These are phyloP conservation scores for Cygnus buccinator DNA, from an alignment of 2,113 vertebrate genomes.

Conservation along the genomic window DNA sequence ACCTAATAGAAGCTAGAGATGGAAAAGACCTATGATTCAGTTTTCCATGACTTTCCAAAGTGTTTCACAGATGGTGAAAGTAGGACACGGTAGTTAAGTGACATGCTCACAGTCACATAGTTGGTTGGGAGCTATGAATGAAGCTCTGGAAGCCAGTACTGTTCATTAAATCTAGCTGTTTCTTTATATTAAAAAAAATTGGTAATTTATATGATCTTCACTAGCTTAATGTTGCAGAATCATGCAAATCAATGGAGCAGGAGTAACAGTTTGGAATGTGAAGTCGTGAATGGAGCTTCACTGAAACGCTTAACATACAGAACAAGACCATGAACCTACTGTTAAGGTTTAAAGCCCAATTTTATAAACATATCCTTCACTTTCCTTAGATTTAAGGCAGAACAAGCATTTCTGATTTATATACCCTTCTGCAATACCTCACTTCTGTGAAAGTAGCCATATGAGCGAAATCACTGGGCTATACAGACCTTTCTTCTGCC, in stretches of 20 bases:
- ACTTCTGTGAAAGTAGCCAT: neutral
- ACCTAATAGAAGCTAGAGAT: constrained; percentile 16
- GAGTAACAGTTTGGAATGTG: neutral
- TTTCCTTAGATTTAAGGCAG: neutral
- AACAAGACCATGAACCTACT: neutral
- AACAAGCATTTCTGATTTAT: neutral
- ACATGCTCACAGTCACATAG: constrained; percentile 25
- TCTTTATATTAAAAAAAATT: neutral
- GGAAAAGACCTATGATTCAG: constrained; percentile 56
- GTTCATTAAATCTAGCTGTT: neutral
- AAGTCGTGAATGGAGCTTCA: neutral
- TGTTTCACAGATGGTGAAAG: constrained; percentile 51
- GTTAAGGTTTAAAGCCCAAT: neutral
- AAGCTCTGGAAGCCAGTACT: neutral
- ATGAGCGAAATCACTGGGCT: neutral
- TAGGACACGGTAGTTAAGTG: neutral
- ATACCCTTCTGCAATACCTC: neutral
- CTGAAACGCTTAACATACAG: neutral
- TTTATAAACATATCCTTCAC: neutral
- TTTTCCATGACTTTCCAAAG: constrained; percentile 30
- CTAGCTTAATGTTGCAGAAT: neutral
- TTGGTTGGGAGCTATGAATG: neutral
- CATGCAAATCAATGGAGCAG: neutral
- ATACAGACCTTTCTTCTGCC: neutral
- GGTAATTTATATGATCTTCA: neutral